A percentile compares a stretch with the other conserved stretches of the same genome.
Conservation (phyloP, 2,113 vertebrate species). For the Rhinoderma darwinii region DNA sequence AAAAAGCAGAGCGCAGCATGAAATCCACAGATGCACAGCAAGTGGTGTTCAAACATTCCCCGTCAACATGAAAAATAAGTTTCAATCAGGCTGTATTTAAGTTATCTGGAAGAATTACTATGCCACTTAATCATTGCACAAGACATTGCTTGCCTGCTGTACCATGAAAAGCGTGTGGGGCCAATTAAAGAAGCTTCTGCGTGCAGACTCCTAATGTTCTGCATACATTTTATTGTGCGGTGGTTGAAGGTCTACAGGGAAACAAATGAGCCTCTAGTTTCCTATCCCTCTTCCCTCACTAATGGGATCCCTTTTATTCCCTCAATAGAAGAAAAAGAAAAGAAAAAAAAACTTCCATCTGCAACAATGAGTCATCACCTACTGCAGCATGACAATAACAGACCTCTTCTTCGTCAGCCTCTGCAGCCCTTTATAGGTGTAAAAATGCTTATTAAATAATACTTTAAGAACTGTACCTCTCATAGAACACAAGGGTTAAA, state of each 20-base stretch:
- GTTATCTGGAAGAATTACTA: background rate
- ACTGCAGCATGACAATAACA: constrained; percentile 67
- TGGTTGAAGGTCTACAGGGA: constrained; percentile 42
- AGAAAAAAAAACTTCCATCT: constrained; percentile 65
- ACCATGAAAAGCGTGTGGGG: constrained; percentile 41
- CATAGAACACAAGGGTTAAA: background rate
- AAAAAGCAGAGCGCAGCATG: background rate
- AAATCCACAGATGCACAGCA: background rate
- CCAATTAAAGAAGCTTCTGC: constrained; percentile 37
- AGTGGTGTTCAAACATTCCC: background rate
- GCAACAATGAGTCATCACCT: constrained; percentile 75
- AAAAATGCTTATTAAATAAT: constrained; percentile 54
- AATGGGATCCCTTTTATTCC: constrained; percentile 65
- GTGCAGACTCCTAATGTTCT: constrained; percentile 24
- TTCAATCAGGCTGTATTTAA: constrained; percentile 27
- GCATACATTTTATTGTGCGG: background rate
- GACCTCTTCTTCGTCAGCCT: constrained; percentile 60
- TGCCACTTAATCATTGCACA: constrained; percentile 30
- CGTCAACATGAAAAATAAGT: constrained; percentile 25
- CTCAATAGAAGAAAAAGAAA: constrained; percentile 41
- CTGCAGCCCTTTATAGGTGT: constrained; percentile 61
- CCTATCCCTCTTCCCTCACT: constrained; percentile 28
- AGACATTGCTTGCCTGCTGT: constrained; percentile 17
- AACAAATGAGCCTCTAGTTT: constrained; percentile 20
- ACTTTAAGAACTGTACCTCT: background rate